phyloP scores from a whole-genome alignment of 2,888 invertebrate species.

The Archaeoteleia sp. region DNA sequence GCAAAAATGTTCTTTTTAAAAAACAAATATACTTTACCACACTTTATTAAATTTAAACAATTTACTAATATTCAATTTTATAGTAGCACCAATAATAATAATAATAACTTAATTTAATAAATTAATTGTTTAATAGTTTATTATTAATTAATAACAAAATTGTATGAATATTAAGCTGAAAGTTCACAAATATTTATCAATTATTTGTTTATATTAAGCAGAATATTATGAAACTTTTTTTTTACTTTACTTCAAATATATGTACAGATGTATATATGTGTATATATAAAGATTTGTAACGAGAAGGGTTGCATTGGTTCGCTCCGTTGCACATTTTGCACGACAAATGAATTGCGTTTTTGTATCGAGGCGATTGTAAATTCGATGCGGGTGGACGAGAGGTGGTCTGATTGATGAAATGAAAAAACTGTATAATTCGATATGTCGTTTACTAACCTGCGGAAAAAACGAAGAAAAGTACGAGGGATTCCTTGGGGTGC shows the following conservation, averaged over 20 bases:
- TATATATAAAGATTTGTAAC: conserved; percentile 17
- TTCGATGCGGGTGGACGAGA: too few relatives aligned
- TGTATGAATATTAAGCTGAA: too few relatives aligned
- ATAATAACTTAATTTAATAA: too few relatives aligned
- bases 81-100: too few relatives aligned
- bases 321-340: neutral
- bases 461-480: conserved; percentile 63
- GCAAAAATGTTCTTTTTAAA: too few relatives aligned
- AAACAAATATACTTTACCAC: too few relatives aligned
- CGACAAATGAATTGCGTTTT: too few relatives aligned
- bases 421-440: conserved; percentile 3
- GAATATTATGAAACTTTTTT: too few relatives aligned
- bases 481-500: conserved; percentile 68
- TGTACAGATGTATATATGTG: neutral
- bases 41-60: conserved; percentile 2
- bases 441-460: conserved; percentile 65
- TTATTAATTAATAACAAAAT: too few relatives aligned
- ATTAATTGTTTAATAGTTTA: too few relatives aligned
- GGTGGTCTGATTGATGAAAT: neutral
- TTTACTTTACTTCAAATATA: conserved; percentile 20
- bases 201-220: neutral
- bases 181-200: too few relatives aligned
- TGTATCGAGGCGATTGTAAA: neutral
- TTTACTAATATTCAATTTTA: neutral
- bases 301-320: conserved; percentile 18